Evolutionary conservation across 2,113 vertebrate species (phyloP).

Genomic region (Halichoerus grypus): DNA sequence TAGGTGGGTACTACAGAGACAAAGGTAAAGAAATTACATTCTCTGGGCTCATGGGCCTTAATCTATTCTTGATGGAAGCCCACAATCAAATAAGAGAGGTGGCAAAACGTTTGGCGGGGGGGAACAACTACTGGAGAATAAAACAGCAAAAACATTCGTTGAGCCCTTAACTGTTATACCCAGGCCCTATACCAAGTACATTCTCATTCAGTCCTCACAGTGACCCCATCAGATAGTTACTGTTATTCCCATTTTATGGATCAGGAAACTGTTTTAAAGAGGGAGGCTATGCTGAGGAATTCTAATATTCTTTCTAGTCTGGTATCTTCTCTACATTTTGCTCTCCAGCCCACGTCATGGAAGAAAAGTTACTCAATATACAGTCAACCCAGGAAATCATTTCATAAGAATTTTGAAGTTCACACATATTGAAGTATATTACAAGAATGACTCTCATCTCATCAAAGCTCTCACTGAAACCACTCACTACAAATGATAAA

Average conservation of each 20-base stretch:
- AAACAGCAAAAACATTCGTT: neutral
- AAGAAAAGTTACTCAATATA: slow-evolving; percentile 17
- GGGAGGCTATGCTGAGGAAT: neutral
- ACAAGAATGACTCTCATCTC: slow-evolving; percentile 33
- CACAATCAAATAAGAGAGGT: neutral
- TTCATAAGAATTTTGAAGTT: slow-evolving; percentile 1
- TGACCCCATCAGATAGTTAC: neutral
- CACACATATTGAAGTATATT: slow-evolving; percentile 16
- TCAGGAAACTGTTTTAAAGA: neutral
- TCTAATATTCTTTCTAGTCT: neutral
- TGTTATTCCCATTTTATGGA: neutral
- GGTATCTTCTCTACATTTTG: neutral
- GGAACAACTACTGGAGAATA: neutral
- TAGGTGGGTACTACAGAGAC: neutral
- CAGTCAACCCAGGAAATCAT: neutral
- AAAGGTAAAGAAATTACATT: neutral
- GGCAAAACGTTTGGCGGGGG: neutral
- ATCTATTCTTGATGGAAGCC: slow-evolving; percentile 2
- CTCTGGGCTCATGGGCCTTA: neutral
- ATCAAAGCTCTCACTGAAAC: neutral
- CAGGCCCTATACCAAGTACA: neutral
- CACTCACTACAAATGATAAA: neutral
- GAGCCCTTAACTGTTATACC: neutral
- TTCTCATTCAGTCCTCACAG: neutral
- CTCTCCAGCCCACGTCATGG: neutral